Conservation (phyloP, 2,113 vertebrate genomes). For the Pterophyllum scalare region DNA sequence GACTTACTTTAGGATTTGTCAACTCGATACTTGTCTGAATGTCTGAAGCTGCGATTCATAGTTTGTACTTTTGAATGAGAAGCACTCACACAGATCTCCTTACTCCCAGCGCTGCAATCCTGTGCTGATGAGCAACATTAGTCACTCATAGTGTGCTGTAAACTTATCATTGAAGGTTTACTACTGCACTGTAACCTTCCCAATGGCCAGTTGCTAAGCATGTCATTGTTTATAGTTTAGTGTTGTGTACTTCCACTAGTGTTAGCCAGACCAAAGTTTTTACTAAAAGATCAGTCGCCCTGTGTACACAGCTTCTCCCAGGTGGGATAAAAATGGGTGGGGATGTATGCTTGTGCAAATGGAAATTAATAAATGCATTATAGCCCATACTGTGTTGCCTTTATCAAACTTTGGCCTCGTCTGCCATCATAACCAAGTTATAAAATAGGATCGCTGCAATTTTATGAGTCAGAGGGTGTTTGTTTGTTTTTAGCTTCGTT, state of each 20-base stretch:
- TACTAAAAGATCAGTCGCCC: constrained; percentile 60
- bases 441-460: no score
- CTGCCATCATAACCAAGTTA: neutral
- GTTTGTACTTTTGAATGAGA: constrained; percentile 38
- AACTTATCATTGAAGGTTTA: constrained; percentile 49
- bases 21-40: constrained; percentile 27
- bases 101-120: constrained; percentile 26
- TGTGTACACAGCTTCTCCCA: constrained; percentile 64
- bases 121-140: constrained; percentile 23
- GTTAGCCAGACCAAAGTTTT: constrained; percentile 78
- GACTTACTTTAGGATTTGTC: constrained; percentile 20
- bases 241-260: constrained; percentile 62
- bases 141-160: constrained; percentile 58
- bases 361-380: constrained; percentile 87
- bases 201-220: constrained; percentile 74
- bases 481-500: no score
- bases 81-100: constrained; percentile 22
- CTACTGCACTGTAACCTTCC: constrained; percentile 49
- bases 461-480: no score
- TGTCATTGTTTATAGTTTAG: constrained; percentile 72
- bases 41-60: constrained; percentile 28
- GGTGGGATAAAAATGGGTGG: constrained; percentile 48
- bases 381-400: constrained; percentile 21
- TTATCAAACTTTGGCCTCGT: neutral
- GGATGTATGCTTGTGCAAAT: constrained; percentile 79